These are phyloP conservation scores for Pogonophryne albipinna DNA, from an alignment of 2,797 vertebrate genomes.

Conservation along the genomic window DNA sequence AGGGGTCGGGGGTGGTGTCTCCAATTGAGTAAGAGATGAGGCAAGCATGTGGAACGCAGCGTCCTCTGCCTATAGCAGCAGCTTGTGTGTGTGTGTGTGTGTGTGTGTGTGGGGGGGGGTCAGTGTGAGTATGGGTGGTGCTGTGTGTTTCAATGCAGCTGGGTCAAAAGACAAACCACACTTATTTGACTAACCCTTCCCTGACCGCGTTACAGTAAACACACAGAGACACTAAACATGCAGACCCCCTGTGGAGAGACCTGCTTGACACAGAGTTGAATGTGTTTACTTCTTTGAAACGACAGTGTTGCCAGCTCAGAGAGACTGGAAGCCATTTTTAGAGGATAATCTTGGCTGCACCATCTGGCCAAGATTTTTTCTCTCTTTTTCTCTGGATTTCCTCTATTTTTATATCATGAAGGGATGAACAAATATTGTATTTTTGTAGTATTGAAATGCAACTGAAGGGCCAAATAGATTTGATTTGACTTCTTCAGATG, in stretches of 20 bases:
- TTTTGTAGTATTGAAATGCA: constrained; percentile 35
- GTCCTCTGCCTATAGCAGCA: constrained; percentile 61
- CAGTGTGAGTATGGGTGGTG: constrained; percentile 73
- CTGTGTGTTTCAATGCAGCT: constrained; percentile 63
- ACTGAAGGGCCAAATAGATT: constrained; percentile 22
- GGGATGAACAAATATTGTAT: constrained; percentile 16
- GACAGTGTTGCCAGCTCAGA: constrained; percentile 42
- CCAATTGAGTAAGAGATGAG: constrained; percentile 49
- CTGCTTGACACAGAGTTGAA: constrained; percentile 39
- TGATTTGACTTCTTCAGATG: constrained; percentile 35
- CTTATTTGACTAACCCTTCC: constrained; percentile 70
- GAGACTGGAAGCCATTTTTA: constrained; percentile 58
- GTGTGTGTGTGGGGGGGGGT: constrained; percentile 33
- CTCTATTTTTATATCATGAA: constrained; percentile 21
- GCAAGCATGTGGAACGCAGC: constrained; percentile 31
- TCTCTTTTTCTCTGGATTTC: constrained; percentile 48
- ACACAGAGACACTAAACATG: constrained; percentile 36
- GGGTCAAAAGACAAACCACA: constrained; percentile 67
- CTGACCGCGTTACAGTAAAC: constrained; percentile 49
- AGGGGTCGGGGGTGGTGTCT: constrained; percentile 44
- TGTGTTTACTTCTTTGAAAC: constrained; percentile 54
- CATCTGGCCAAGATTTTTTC: constrained; percentile 79
- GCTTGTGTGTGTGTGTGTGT: constrained; percentile 16
- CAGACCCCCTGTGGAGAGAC: constrained; percentile 41
- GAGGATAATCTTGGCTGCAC: constrained; percentile 71